phyloP scores from a whole-genome alignment of 2,888 invertebrate genomes.

The Xylocampa areola region DNA sequence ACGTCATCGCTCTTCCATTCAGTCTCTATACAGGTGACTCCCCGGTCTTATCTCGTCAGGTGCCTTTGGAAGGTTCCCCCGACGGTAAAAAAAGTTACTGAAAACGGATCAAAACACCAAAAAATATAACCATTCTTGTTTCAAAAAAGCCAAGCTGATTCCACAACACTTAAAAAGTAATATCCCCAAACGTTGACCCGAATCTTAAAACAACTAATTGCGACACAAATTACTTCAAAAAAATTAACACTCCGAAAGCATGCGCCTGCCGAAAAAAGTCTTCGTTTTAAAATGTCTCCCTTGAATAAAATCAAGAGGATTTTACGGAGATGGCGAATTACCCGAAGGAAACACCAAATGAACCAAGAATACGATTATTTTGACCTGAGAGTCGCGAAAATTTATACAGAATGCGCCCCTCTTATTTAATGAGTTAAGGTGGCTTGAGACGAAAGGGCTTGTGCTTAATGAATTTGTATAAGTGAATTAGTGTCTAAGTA shows the following conservation, averaged over 20 bases:
- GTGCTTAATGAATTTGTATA: slow-evolving; percentile 19
- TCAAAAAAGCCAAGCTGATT: too few relatives aligned
- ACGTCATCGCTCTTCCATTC: too few relatives aligned
- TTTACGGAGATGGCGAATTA: slow-evolving; percentile 80
- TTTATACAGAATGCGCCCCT: slow-evolving; percentile 76
- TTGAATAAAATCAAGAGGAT: slow-evolving; percentile 72
- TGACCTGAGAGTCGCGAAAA: slow-evolving; percentile 76
- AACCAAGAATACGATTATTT: slow-evolving; percentile 84
- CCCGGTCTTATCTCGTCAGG: too few relatives aligned
- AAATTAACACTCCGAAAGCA: slow-evolving; percentile 21
- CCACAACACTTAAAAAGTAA: too few relatives aligned
- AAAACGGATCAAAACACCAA: too few relatives aligned
- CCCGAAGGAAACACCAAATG: slow-evolving; percentile 80
- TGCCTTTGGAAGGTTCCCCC: too few relatives aligned
- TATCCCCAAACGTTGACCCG: not conserved
- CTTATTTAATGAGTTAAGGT: slow-evolving; percentile 71
- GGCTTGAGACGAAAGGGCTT: slow-evolving; percentile 46
- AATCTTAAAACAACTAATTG: slow-evolving; percentile 21
- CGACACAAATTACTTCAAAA: slow-evolving; percentile 11
- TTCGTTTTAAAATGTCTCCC: slow-evolving; percentile 18
- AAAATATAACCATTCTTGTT: too few relatives aligned
- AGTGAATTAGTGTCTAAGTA: slow-evolving; percentile 1
- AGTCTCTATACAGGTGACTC: too few relatives aligned
- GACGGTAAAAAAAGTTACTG: too few relatives aligned
- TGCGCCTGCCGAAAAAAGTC: slow-evolving; percentile 31